These are phyloP conservation scores for Zaprionus africanus DNA, from an alignment of 1,140 invertebrate species.

Conservation along the genomic window DNA sequence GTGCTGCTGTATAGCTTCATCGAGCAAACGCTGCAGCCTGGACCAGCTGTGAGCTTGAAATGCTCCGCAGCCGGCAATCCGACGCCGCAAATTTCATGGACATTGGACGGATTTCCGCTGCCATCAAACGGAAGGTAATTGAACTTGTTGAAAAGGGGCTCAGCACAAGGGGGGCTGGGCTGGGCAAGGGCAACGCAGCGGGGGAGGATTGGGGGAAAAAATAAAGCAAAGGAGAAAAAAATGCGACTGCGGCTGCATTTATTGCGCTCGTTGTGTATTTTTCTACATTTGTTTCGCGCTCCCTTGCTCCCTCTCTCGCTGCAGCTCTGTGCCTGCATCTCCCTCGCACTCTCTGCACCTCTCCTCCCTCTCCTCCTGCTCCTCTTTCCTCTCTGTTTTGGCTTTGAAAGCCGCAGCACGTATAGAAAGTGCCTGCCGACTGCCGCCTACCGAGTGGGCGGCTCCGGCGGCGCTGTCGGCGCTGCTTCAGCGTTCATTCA, in stretches of 20 bases:
- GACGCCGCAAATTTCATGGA: slow-evolving; percentile 93
- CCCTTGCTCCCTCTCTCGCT: neutral
- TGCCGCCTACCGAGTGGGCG: slow-evolving; percentile 57
- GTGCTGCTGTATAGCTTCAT: slow-evolving; percentile 92
- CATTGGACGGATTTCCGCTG: slow-evolving; percentile 91
- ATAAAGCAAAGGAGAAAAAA: slow-evolving; percentile 20
- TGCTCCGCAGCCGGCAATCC: slow-evolving; percentile 94
- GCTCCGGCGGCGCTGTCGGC: slow-evolving; percentile 26
- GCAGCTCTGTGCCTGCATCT: neutral
- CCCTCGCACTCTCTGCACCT: neutral
- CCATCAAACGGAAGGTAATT: slow-evolving; percentile 89
- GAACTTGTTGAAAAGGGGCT: slow-evolving; percentile 80
- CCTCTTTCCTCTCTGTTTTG: slow-evolving; percentile 49
- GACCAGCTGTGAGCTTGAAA: slow-evolving; percentile 93
- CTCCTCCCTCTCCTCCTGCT: neutral
- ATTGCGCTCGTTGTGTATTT: slow-evolving; percentile 66
- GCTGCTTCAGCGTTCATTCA: slow-evolving; percentile 80
- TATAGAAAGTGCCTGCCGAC: slow-evolving; percentile 72
- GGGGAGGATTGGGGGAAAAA: slow-evolving; percentile 42
- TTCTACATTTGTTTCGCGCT: slow-evolving; percentile 27
- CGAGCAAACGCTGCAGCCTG: slow-evolving; percentile 92
- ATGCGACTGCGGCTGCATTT: slow-evolving; percentile 66
- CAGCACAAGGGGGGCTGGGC: slow-evolving; percentile 1
- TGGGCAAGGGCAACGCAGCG: slow-evolving; percentile 68
- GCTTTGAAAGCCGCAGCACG: slow-evolving; percentile 73